Evolutionary conservation across 2,797 vertebrate genomes (phyloP).

Genomic region (Syngnathus acus): DNA sequence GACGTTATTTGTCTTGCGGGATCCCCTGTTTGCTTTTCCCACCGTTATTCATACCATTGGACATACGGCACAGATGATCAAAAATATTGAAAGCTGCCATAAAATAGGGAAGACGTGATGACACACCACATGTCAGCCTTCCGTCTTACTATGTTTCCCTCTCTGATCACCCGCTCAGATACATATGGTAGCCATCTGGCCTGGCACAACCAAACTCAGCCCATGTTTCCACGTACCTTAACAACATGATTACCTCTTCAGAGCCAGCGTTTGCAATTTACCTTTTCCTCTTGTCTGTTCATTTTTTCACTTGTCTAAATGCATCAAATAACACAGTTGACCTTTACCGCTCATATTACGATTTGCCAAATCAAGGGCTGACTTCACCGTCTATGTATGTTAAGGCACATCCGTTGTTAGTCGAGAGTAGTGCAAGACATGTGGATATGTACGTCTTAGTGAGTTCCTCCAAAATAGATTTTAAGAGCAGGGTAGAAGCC

Average conservation of each 20-base stretch:
- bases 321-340: not conserved
- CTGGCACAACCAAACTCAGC: slow-evolving; percentile 47
- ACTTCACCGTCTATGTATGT: slow-evolving; percentile 17
- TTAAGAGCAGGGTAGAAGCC: slow-evolving; percentile 69
- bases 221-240: slow-evolving; percentile 46
- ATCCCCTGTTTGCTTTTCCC: slow-evolving; percentile 18
- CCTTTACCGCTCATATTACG: not conserved
- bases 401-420: slow-evolving; percentile 14
- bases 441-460: slow-evolving; percentile 30
- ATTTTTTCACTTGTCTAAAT: not conserved
- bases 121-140: slow-evolving; percentile 44
- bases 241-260: slow-evolving; percentile 57
- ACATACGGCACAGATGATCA: slow-evolving; percentile 6
- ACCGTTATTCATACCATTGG: slow-evolving; percentile 12
- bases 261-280: slow-evolving; percentile 7
- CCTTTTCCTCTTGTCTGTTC: not conserved
- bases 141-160: slow-evolving; percentile 32
- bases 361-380: slow-evolving; percentile 19
- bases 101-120: slow-evolving; percentile 21
- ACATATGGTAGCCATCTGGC: slow-evolving; percentile 76
- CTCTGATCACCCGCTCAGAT: slow-evolving; percentile 41
- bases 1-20: slow-evolving; percentile 1
- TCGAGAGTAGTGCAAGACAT: slow-evolving; percentile 33
- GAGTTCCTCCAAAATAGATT: slow-evolving; percentile 71
- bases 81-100: slow-evolving; percentile 20